Base-by-base conservation (phyloP, 2,888 invertebrate species). In the Perdita meconis region DNA sequence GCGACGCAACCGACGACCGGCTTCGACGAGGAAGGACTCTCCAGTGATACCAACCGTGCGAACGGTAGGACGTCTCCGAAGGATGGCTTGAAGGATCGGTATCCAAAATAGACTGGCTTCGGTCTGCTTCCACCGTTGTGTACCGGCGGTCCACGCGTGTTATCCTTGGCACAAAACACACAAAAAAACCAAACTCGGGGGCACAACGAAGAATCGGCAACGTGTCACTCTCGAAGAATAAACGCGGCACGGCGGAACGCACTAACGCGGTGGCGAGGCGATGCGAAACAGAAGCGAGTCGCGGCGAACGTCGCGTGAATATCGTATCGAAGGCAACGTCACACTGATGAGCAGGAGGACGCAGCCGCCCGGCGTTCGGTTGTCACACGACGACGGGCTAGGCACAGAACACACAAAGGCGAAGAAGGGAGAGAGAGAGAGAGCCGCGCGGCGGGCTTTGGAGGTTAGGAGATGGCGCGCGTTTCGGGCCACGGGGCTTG, bases 381-480 rank as follows among this genome's bases (percentile, higher is more conserved):
- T 64, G 74, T 70, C 69, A 73, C 74, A 19, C 44, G 19, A 0
- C 38, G 38, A 10, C 8, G 44, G 8, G n/a, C n/a, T n/a, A n/a
- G n/a, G n/a, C n/a, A n/a, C n/a, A n/a, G 16, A 42, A 16, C 44
- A 44, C 44, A 22, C 22, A 47, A 19, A 47, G 47, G 2, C 47
- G 12, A 16, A 36, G 26, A 50, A 59, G 55, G 61, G 79, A 40
- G n/a, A n/a, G n/a, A n/a, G n/a, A n/a, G n/a, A n/a, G n/a, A n/a
- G n/a, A n/a, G n/a, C n/a, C n/a, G n/a, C n/a, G 44, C 67, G 78
- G 81, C 82, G 78, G n/a, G 74, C 83, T 85, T 89, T 88, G 47
- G 87, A 87, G 87, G 88, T 88, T 88, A 88, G 86, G 88, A 73
- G 86, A 80, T 76, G 68, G 60, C 68, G 65, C 69, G 78, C 73